A percentile compares a stretch with the other conserved stretches of the same genome.
Evolutionary conservation across 2,113 vertebrate species (phyloP).

Genomic region (Rousettus leschenaultii): DNA sequence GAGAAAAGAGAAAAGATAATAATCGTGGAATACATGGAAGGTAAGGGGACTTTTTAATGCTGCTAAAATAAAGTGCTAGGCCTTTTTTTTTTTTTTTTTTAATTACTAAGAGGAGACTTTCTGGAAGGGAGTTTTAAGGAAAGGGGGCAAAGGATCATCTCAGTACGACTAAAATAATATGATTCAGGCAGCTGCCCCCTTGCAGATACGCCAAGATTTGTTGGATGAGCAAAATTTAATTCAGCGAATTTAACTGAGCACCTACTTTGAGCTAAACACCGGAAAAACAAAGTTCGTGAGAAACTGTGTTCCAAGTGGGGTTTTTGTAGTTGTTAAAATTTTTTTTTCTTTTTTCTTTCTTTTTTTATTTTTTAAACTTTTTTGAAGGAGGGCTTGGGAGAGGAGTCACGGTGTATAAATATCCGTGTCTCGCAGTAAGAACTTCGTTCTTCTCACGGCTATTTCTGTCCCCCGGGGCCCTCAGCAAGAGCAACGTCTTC

Average conservation of each 20-base stretch:
- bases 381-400: background rate
- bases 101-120: background rate
- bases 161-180: background rate
- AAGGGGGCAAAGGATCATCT: background rate
- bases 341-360: no score
- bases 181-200: no score
- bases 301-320: background rate
- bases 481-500: background rate
- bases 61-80: background rate
- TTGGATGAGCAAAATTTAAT: background rate
- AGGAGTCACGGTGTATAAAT: background rate
- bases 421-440: background rate
- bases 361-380: background rate
- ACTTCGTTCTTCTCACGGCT: background rate
- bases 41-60: background rate
- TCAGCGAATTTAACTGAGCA: background rate
- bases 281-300: background rate
- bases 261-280: background rate
- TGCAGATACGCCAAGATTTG: accelerated
- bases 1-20: background rate
- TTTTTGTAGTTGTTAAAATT: background rate
- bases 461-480: background rate
- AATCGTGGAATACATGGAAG: background rate
- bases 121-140: background rate
- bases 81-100: background rate